Conservation (phyloP, 2,888 invertebrate genomes). For the Cantharis nigra region DNA sequence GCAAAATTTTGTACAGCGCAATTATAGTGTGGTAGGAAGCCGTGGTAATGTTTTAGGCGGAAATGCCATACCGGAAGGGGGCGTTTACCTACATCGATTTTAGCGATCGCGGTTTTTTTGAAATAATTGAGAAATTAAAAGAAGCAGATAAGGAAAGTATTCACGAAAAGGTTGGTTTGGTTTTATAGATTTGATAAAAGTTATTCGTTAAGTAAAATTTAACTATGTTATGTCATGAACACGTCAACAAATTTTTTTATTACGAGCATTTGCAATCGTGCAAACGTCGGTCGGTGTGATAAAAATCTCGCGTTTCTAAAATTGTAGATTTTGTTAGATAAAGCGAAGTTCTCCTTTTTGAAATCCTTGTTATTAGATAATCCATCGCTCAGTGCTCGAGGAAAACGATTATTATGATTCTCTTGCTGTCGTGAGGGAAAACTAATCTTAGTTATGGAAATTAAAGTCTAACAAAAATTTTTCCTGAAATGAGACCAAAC, state of each 20-base stretch:
- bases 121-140: conserved; percentile 19
- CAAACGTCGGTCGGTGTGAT: conserved; percentile 9
- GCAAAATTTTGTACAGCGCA: not conserved
- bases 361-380: conserved; percentile 18
- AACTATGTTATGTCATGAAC: conserved; percentile 26
- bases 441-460: conserved; percentile 25
- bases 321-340: conserved; percentile 26
- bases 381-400: conserved; percentile 20
- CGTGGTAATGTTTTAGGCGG: not conserved
- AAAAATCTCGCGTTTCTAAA: conserved; percentile 32
- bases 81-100: not conserved
- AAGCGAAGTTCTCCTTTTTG: conserved; percentile 18
- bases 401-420: conserved; percentile 25
- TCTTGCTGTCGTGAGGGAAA: conserved; percentile 20
- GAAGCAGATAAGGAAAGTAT: not conserved
- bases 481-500: conserved; percentile 11
- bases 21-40: not conserved
- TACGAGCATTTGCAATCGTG: conserved; percentile 19
- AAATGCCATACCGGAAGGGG: not conserved
- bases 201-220: conserved; percentile 1
- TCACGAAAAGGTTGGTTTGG: not conserved
- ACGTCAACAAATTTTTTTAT: conserved; percentile 20
- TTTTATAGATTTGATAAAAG: not conserved
- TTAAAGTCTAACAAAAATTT: conserved; percentile 18
- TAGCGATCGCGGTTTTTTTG: not conserved